A percentile compares a stretch with the other conserved stretches of the same genome.
Conservation (phyloP, 2,797 vertebrate species). For the Rhinoraja longicauda region DNA sequence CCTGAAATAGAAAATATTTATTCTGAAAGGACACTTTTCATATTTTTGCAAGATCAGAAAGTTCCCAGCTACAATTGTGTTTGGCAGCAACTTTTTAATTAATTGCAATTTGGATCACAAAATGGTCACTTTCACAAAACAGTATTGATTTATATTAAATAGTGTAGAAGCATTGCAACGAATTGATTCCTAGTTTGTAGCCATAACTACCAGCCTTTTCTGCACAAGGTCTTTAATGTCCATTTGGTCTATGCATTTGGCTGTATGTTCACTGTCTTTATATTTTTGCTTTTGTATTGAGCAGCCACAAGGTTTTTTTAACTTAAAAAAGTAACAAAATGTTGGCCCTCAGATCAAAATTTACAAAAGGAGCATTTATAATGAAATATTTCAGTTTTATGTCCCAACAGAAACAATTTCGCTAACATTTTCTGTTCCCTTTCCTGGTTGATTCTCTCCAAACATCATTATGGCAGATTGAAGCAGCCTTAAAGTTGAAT, state of each 20-base stretch:
- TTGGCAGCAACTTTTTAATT: too few relatives aligned
- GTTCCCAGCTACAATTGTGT: too few relatives aligned
- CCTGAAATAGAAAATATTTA: too few relatives aligned
- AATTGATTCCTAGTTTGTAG: too few relatives aligned
- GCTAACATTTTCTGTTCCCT: constrained; percentile 36
- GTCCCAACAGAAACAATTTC: constrained; percentile 35
- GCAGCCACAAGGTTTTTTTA: not conserved
- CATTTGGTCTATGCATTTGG: not conserved
- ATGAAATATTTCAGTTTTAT: constrained; percentile 37
- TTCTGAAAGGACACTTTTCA: too few relatives aligned
- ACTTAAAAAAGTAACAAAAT: not conserved
- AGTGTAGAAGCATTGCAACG: too few relatives aligned
- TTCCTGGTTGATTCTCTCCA: constrained; percentile 37
- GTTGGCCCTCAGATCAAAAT: not conserved
- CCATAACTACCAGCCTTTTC: too few relatives aligned
- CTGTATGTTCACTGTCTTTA: not conserved
- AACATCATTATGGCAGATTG: constrained; percentile 36
- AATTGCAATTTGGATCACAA: too few relatives aligned
- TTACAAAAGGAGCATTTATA: constrained; percentile 22
- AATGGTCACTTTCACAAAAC: too few relatives aligned
- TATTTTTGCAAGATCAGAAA: too few relatives aligned
- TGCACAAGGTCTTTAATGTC: not conserved
- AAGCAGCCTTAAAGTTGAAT: constrained; percentile 30
- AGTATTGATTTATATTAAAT: too few relatives aligned
- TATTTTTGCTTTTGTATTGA: not conserved